These are phyloP conservation scores for Mixornis gularis DNA, from an alignment of 2,113 vertebrate genomes.

Conservation along the genomic window DNA sequence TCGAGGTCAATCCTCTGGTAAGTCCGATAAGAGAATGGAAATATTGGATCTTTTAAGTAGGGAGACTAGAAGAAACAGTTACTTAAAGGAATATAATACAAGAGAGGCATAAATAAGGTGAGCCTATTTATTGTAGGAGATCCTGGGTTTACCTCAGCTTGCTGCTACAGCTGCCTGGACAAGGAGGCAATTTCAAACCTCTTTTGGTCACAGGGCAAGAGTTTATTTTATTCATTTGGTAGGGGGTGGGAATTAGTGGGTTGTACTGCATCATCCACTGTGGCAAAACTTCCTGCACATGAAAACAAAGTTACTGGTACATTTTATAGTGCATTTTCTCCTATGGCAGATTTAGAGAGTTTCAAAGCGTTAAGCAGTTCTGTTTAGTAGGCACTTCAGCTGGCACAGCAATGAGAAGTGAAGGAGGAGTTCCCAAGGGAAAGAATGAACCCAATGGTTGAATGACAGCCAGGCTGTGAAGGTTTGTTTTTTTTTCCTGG, in stretches of 20 bases:
- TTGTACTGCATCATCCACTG: neutral
- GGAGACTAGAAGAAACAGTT: neutral
- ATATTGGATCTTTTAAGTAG: conserved; percentile 46
- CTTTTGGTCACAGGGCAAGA: accelerated
- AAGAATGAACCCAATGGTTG: conserved; percentile 17
- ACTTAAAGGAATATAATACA: neutral
- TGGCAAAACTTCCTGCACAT: neutral
- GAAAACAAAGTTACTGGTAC: neutral
- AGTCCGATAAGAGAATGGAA: conserved; percentile 68
- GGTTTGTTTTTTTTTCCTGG: neutral
- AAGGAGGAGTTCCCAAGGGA: conserved; percentile 33
- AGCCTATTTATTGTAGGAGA: neutral
- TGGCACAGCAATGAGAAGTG: conserved; percentile 1
- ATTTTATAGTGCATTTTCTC: neutral
- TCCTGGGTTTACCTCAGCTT: neutral
- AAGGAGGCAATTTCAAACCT: neutral
- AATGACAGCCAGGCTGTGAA: conserved; percentile 35
- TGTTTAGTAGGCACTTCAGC: conserved; percentile 23
- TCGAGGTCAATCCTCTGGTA: conserved; percentile 93
- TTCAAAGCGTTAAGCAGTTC: neutral
- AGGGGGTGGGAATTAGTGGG: neutral
- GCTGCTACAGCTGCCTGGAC: neutral
- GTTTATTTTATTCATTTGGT: neutral
- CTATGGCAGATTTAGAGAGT: neutral
- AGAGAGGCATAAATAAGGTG: neutral